A percentile compares a stretch with the other conserved stretches of the same genome.
phyloP scores from a whole-genome alignment of 2,888 invertebrate species.

The Tinea semifulvella region DNA sequence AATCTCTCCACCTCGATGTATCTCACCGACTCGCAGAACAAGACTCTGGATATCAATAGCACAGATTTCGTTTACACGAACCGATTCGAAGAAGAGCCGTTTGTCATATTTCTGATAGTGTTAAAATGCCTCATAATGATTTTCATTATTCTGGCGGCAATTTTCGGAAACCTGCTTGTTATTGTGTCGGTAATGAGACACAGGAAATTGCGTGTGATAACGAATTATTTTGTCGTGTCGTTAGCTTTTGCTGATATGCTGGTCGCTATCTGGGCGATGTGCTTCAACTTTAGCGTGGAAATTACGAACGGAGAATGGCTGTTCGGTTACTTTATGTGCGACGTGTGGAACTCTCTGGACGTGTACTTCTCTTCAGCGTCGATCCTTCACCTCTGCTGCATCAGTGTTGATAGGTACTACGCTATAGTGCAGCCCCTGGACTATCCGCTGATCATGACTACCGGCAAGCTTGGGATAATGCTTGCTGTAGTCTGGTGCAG shows the following conservation, averaged over 20 bases:
- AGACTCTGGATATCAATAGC: conserved; percentile 39
- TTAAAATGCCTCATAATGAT: conserved; percentile 85
- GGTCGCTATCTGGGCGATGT: conserved; percentile 94
- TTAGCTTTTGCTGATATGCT: conserved; percentile 93
- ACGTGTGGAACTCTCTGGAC: conserved; percentile 95
- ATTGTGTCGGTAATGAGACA: conserved; percentile 82
- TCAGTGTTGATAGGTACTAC: conserved; percentile 88
- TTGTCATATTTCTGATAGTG: conserved; percentile 68
- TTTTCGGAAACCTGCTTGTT: conserved; percentile 90
- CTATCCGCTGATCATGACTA: conserved; percentile 93
- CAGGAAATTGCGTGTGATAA: conserved; percentile 78
- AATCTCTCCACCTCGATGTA: conserved; percentile 57
- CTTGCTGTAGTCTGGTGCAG: conserved; percentile 91
- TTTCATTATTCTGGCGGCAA: conserved; percentile 86
- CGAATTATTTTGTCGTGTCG: conserved; percentile 96
- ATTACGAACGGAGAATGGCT: conserved; percentile 86
- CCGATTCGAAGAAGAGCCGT: conserved; percentile 47
- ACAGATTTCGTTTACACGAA: conserved; percentile 46
- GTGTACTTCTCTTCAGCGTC: conserved; percentile 95
- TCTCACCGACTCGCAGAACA: conserved; percentile 49
- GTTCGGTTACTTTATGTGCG: conserved; percentile 92
- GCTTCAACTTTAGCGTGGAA: conserved; percentile 91
- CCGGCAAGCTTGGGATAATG: conserved; percentile 81
- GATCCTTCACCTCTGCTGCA: conserved; percentile 93
- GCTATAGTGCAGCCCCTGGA: conserved; percentile 94